A percentile compares a stretch with the other conserved stretches of the same genome.
phyloP scores from a whole-genome alignment of 2,797 vertebrate genomes.

The Catamblyrhynchus diadema region DNA sequence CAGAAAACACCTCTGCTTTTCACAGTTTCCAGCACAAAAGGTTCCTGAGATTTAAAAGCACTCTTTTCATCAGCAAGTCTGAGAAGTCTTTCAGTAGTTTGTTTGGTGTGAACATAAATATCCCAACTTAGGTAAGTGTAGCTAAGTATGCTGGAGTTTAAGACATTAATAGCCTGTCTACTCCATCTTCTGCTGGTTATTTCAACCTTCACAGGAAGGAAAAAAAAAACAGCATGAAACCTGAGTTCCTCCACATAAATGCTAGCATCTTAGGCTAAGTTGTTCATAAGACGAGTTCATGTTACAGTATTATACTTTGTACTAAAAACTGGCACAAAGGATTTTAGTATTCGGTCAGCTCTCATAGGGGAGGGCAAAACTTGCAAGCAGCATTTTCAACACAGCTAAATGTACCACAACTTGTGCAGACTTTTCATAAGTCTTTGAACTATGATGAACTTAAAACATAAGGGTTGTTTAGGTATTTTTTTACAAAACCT shows the following conservation, averaged over 20 bases:
- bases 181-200: background rate
- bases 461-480: background rate
- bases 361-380: background rate
- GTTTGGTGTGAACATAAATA: background rate
- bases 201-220: background rate
- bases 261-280: background rate
- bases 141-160: background rate
- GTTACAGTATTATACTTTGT: background rate
- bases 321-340: background rate
- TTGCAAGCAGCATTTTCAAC: background rate
- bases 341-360: background rate
- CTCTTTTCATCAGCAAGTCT: background rate
- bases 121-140: background rate
- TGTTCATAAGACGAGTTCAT: background rate
- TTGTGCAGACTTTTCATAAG: background rate
- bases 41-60: background rate
- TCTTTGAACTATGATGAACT: background rate
- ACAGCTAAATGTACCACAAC: background rate
- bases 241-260: background rate
- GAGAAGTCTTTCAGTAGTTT: background rate
- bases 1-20: background rate
- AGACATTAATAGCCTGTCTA: background rate
- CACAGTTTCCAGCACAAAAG: background rate
- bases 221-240: background rate
- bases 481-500: background rate